phyloP scores from a whole-genome alignment of 2,888 invertebrate species.

The Ypsolopha sequella region DNA sequence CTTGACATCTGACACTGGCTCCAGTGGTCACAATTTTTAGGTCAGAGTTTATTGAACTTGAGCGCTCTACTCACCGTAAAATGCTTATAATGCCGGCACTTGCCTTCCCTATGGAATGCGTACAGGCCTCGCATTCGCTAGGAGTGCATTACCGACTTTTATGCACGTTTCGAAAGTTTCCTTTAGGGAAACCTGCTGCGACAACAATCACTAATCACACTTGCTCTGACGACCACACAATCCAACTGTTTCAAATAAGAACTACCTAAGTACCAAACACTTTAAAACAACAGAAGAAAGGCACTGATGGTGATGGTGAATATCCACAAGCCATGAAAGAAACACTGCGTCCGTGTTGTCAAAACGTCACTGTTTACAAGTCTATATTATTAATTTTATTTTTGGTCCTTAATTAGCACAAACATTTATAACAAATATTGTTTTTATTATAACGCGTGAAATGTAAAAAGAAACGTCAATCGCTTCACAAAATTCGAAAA shows the following conservation, averaged over 20 bases:
- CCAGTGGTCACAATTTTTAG: constrained; percentile 38
- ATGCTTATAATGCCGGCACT: constrained; percentile 67
- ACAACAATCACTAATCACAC: constrained; percentile 69
- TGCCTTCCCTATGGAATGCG: constrained; percentile 64
- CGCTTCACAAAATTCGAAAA: constrained; percentile 61
- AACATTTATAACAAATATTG: constrained; percentile 36
- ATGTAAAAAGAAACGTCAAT: constrained; percentile 49
- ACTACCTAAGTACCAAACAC: background rate
- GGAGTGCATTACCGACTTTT: constrained; percentile 66
- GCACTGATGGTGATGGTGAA: constrained; percentile 40
- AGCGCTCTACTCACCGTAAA: constrained; percentile 64
- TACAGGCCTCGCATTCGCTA: constrained; percentile 62
- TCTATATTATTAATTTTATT: background rate
- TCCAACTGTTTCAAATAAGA: constrained; percentile 5
- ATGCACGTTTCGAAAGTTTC: constrained; percentile 68
- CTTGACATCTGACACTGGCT: constrained; percentile 40
- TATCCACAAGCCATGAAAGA: constrained; percentile 35
- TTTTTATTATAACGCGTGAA: constrained; percentile 31
- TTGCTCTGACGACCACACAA: constrained; percentile 12
- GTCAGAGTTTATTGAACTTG: constrained; percentile 68
- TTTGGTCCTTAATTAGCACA: background rate
- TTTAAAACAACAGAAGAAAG: constrained; percentile 39
- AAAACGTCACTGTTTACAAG: constrained; percentile 26
- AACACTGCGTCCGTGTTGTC: constrained; percentile 30
- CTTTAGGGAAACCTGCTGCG: constrained; percentile 65